Evolutionary conservation across 2,888 invertebrate genomes (phyloP).

Genomic region (Cybosia mesomella): DNA sequence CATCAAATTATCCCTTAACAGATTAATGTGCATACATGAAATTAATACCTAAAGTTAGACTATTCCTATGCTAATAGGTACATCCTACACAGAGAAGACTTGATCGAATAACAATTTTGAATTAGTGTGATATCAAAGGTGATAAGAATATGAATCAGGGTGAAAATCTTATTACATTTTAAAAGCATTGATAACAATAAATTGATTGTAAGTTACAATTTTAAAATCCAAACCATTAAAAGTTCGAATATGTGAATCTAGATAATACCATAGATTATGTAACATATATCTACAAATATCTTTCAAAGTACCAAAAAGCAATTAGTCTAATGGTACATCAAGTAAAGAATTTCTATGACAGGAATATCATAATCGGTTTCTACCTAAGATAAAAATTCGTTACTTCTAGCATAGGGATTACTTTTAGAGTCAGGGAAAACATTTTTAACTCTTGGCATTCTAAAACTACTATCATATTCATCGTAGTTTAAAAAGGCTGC

Average conservation of each 20-base stretch:
- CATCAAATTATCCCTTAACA: background rate
- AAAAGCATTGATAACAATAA: background rate
- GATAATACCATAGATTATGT: background rate
- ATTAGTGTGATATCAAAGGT: background rate
- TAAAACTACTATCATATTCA: constrained; percentile 28
- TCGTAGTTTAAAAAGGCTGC: constrained; percentile 30
- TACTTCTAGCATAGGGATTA: constrained; percentile 42
- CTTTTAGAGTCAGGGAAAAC: constrained; percentile 35
- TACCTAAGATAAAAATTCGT: constrained; percentile 16
- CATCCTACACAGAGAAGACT: background rate
- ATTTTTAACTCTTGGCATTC: constrained; percentile 45
- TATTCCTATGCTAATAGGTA: background rate
- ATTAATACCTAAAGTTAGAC: background rate
- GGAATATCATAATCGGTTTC: background rate
- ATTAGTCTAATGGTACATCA: background rate
- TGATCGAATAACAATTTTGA: background rate
- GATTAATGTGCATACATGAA: background rate
- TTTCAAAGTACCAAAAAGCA: background rate
- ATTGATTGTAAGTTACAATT: background rate
- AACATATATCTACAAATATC: background rate
- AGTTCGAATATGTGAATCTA: background rate
- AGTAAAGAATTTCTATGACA: background rate
- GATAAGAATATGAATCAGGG: background rate
- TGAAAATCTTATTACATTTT: background rate
- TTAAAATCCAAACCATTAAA: constrained; percentile 1